Percentiles rank a stretch among this genome's conserved stretches.
phyloP scores from a whole-genome alignment of 2,888 invertebrate genomes.

The Ernsta delagoae region DNA sequence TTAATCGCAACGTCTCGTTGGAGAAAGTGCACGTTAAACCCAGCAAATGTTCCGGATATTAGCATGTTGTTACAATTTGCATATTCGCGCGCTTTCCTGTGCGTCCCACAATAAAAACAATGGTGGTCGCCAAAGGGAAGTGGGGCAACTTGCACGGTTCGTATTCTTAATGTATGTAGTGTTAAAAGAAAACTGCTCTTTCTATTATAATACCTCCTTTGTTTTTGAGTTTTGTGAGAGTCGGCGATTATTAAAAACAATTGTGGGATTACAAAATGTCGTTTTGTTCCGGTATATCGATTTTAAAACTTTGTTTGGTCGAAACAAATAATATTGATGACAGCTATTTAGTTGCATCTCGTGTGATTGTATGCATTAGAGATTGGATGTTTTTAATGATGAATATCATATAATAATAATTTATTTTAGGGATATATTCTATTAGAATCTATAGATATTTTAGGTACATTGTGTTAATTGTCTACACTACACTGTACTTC shows the following conservation, averaged over 20 bases:
- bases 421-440: too few relatives aligned
- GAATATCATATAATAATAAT: too few relatives aligned
- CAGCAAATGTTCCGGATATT: conserved; percentile 34
- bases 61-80: conserved; percentile 56
- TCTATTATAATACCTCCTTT: neutral
- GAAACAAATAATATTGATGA: too few relatives aligned
- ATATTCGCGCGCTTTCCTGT: conserved; percentile 51
- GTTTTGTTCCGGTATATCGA: neutral
- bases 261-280: neutral
- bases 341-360: too few relatives aligned
- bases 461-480: too few relatives aligned
- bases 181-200: conserved; percentile 11
- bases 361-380: too few relatives aligned
- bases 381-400: too few relatives aligned
- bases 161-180: conserved; percentile 8
- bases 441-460: too few relatives aligned
- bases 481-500: too few relatives aligned
- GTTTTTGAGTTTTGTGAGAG: conserved; percentile 2
- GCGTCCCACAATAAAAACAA: conserved; percentile 39
- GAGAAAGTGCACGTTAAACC: conserved; percentile 13
- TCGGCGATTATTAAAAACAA: neutral
- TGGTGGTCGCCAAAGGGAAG: conserved; percentile 19
- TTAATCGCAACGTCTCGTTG: conserved; percentile 13
- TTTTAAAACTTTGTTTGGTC: neutral
- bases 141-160: conserved; percentile 15